A percentile compares a stretch with the other conserved stretches of the same genome.
These are phyloP conservation scores for Drosophila subpulchrella DNA, from an alignment of 1,140 invertebrate genomes.

Conservation along the genomic window DNA sequence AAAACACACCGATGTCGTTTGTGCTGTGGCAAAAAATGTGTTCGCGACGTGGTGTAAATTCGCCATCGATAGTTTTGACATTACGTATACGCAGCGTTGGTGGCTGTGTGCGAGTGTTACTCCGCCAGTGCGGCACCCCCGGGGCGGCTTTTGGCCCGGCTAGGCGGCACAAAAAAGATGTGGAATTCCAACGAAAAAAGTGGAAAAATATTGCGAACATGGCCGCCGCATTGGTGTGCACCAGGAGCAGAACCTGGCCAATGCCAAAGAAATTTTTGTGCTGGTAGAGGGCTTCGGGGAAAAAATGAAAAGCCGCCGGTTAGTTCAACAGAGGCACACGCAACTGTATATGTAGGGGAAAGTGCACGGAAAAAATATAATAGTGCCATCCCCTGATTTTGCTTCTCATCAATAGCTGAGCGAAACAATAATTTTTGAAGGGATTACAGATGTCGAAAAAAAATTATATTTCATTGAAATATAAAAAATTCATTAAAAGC, in stretches of 20 bases:
- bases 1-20: slow-evolving; percentile 1
- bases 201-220: slow-evolving; percentile 51
- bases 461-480: too few species aligned
- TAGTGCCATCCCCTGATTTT: neutral
- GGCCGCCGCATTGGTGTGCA: slow-evolving; percentile 34
- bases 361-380: slow-evolving; percentile 13
- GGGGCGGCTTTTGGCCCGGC: slow-evolving; percentile 31
- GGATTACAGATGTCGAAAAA: too few species aligned
- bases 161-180: slow-evolving; percentile 11
- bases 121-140: slow-evolving; percentile 44
- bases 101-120: slow-evolving; percentile 22
- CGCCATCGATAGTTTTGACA: slow-evolving; percentile 73
- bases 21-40: slow-evolving; percentile 31
- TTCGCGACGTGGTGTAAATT: slow-evolving; percentile 69
- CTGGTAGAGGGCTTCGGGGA: neutral
- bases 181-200: slow-evolving; percentile 32
- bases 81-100: slow-evolving; percentile 68
- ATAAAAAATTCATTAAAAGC: too few species aligned
- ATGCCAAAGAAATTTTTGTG: slow-evolving; percentile 45
- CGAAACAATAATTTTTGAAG: too few species aligned
- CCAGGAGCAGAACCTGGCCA: slow-evolving; percentile 30
- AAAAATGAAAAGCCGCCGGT: slow-evolving; percentile 66
- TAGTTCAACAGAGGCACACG: slow-evolving; percentile 45
- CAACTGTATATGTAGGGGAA: slow-evolving; percentile 13
- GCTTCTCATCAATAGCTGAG: too few species aligned